These are phyloP conservation scores for Lepeophtheirus nordmannii DNA, from an alignment of 2,888 invertebrate genomes.

Conservation along the genomic window DNA sequence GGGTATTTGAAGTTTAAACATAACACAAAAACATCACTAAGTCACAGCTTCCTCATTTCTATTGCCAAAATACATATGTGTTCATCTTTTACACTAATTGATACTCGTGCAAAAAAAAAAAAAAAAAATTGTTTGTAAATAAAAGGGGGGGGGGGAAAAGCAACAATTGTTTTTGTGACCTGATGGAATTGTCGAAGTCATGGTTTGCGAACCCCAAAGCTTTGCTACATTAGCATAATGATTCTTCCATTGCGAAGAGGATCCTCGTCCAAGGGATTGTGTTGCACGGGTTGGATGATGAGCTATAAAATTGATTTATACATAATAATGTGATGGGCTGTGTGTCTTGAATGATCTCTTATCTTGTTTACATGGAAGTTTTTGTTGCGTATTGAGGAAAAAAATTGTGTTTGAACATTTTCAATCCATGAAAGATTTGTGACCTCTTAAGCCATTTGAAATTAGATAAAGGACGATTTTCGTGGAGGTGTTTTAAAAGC, in stretches of 20 bases:
- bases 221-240: constrained; percentile 12
- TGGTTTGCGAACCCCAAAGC: constrained; percentile 12
- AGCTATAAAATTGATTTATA: not conserved
- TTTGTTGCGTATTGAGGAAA: too few relatives aligned
- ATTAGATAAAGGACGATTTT: too few relatives aligned
- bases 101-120: not conserved
- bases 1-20: too few relatives aligned
- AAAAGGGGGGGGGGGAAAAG: too few relatives aligned
- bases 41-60: too few relatives aligned
- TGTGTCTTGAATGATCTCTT: not conserved
- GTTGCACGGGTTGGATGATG: not conserved
- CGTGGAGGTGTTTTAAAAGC: too few relatives aligned
- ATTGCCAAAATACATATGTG: not conserved
- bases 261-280: not conserved
- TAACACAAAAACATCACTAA: too few relatives aligned
- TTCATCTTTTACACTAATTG: not conserved
- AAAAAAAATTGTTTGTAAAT: too few relatives aligned
- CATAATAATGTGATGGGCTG: not conserved
- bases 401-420: too few relatives aligned
- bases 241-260: constrained; percentile 20
- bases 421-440: too few relatives aligned
- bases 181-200: constrained; percentile 8
- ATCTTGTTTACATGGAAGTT: too few relatives aligned
- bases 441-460: too few relatives aligned
- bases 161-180: not conserved